Conservation (phyloP, 2,888 invertebrate genomes). For the Rhyacophila evoluta region DNA sequence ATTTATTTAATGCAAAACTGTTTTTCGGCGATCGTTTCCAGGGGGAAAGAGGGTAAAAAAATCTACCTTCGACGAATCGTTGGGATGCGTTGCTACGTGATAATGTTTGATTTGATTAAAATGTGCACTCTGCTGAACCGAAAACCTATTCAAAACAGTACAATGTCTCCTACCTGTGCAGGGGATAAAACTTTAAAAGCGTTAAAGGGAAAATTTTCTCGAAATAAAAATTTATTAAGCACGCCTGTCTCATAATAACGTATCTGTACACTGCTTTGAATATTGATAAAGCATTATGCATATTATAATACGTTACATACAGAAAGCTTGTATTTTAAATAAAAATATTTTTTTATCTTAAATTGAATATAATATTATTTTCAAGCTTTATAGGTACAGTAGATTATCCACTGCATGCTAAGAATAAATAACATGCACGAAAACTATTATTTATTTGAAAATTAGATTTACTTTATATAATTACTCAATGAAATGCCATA, state of each 20-base stretch:
- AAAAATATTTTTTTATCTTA: no score
- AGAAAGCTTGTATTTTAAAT: no score
- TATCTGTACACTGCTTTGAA: neutral
- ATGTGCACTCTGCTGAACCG: neutral
- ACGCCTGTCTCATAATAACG: neutral
- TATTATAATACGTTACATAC: no score
- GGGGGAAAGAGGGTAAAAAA: neutral
- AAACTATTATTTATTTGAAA: no score
- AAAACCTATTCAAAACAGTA: slow-evolving; percentile 4
- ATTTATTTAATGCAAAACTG: slow-evolving; percentile 35
- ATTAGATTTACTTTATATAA: no score
- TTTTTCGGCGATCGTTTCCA: neutral
- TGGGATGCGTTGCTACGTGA: slow-evolving; percentile 28
- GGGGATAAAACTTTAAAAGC: neutral
- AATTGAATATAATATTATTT: no score
- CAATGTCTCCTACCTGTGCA: neutral
- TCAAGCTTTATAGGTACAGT: no score
- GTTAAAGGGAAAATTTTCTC: neutral
- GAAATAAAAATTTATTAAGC: neutral
- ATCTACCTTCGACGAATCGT: neutral
- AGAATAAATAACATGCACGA: no score
- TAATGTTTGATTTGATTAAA: slow-evolving; percentile 27
- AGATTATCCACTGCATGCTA: no score
- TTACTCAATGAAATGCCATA: no score
- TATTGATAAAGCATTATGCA: slow-evolving; percentile 6